These are phyloP conservation scores for Daboia siamensis DNA, from an alignment of 2,113 vertebrate species.

Conservation along the genomic window DNA sequence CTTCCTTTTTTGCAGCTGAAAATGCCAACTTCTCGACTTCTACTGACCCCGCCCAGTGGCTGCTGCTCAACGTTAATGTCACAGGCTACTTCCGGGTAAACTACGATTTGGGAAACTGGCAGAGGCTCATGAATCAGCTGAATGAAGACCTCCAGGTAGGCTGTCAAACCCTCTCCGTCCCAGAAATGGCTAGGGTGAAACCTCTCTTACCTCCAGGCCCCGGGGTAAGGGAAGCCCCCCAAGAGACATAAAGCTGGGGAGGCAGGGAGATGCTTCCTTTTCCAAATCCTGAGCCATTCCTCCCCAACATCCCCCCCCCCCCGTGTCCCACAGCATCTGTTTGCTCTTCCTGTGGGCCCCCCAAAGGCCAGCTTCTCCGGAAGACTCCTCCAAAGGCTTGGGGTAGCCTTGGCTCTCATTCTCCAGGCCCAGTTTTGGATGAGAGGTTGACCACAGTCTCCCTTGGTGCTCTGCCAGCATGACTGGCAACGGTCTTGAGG, in stretches of 20 bases:
- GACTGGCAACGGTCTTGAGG: background rate
- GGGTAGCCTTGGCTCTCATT: too few species aligned
- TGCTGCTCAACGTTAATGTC: conserved; percentile 80
- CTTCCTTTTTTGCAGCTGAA: background rate
- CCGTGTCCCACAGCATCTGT: background rate
- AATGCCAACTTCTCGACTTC: rapidly evolving
- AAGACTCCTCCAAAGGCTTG: rapidly evolving
- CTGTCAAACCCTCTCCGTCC: rapidly evolving
- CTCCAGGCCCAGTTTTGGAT: background rate
- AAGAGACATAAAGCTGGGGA: background rate
- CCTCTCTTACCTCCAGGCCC: background rate
- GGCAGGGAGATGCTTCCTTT: background rate
- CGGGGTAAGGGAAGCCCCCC: background rate
- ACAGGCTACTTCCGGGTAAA: conserved; percentile 89
- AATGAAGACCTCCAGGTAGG: conserved; percentile 50
- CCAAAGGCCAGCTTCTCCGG: background rate
- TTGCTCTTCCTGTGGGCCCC: background rate
- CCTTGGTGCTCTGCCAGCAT: background rate
- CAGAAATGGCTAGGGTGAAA: background rate
- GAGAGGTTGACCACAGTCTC: background rate
- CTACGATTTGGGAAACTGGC: conserved; percentile 86
- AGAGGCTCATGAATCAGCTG: conserved; percentile 66
- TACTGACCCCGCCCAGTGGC: conserved; percentile 47
- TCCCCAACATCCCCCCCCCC: background rate
- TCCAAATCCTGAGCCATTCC: background rate